phyloP scores from a whole-genome alignment of 2,113 vertebrate species.

The Pseudorhombus dupliciocellatus region DNA sequence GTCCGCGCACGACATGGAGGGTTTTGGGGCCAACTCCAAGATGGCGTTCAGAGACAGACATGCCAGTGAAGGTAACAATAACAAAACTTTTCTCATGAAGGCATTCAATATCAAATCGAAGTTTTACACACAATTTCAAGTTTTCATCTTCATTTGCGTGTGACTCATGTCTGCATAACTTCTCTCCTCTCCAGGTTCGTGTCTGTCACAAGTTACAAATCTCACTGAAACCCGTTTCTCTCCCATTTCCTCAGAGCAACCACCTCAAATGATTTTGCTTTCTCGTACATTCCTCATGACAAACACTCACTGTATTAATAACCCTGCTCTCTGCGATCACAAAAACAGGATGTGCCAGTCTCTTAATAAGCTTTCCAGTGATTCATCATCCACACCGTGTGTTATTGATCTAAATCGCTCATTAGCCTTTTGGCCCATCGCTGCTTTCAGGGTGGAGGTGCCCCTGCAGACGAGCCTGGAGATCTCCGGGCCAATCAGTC shows the following conservation, averaged over 20 bases:
- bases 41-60: slow-evolving; percentile 91
- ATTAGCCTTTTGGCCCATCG: slow-evolving; percentile 57
- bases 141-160: no score
- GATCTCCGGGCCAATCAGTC: slow-evolving; percentile 42
- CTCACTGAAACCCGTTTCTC: no score
- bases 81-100: no score
- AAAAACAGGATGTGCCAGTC: slow-evolving; percentile 19
- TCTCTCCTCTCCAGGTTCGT: no score
- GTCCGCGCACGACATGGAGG: slow-evolving; percentile 94
- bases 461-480: slow-evolving; percentile 21
- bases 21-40: slow-evolving; percentile 87
- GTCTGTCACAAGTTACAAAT: no score
- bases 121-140: no score
- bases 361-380: slow-evolving; percentile 31
- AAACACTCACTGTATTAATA: slow-evolving; percentile 21
- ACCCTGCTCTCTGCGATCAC: slow-evolving; percentile 1
- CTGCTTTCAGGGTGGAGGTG: slow-evolving; percentile 37
- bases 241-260: not conserved
- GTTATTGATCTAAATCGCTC: slow-evolving; percentile 48
- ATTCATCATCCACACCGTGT: slow-evolving; percentile 31
- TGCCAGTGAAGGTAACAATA: slow-evolving; percentile 92
- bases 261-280: not conserved
- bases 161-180: no score
- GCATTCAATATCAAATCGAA: no score
- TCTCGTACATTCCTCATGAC: not conserved